These are phyloP conservation scores for Dugesia japonica DNA, from an alignment of 2,888 invertebrate species.

Conservation along the genomic window DNA sequence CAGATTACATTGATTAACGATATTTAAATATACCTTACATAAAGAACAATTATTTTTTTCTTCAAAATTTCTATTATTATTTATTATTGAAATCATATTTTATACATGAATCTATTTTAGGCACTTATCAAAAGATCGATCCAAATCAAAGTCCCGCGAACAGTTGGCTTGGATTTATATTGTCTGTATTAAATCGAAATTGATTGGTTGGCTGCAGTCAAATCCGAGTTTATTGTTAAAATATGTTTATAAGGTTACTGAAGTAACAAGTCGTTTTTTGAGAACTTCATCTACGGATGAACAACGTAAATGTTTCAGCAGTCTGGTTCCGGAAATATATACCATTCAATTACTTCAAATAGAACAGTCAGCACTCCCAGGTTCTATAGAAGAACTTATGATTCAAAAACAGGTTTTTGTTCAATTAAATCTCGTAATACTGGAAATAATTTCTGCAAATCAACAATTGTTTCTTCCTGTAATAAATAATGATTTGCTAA, in stretches of 20 bases:
- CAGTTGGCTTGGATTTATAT: not conserved
- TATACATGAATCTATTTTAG: not conserved
- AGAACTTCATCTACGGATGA: not conserved
- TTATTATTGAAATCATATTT: no score
- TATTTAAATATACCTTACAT: no score
- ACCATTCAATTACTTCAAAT: not conserved
- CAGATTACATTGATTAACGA: no score
- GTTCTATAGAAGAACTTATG: not conserved
- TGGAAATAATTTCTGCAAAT: not conserved
- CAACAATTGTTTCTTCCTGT: not conserved
- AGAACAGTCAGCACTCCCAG: not conserved
- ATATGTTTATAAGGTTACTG: not conserved
- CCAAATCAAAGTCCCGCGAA: not conserved
- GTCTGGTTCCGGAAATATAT: not conserved
- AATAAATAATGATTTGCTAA: not conserved
- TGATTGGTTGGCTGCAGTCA: not conserved
- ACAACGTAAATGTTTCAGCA: slow-evolving; percentile 1
- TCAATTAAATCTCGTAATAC: not conserved
- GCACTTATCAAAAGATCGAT: not conserved
- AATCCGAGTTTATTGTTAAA: not conserved
- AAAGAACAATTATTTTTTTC: no score
- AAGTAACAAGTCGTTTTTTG: not conserved
- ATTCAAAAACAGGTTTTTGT: not conserved
- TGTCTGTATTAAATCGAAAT: not conserved
- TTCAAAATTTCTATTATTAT: no score